Percentiles rank a stretch among this genome's conserved stretches.
These are phyloP conservation scores for Calameuta idolon DNA, from an alignment of 2,888 invertebrate species.

Conservation along the genomic window DNA sequence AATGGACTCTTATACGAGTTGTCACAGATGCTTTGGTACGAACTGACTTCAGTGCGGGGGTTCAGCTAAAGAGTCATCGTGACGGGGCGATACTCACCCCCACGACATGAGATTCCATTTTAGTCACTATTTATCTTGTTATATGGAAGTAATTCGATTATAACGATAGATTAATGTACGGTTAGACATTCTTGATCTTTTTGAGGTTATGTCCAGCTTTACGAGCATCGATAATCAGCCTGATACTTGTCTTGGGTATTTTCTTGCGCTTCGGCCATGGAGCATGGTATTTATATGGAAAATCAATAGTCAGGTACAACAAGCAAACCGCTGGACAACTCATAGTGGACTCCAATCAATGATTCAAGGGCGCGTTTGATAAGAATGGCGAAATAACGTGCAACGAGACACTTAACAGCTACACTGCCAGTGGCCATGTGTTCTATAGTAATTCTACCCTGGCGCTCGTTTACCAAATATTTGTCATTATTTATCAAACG, in stretches of 20 bases:
- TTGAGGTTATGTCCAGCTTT: neutral
- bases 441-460: constrained; percentile 46
- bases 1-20: neutral
- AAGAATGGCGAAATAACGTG: constrained; percentile 46
- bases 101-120: constrained; percentile 50
- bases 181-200: neutral
- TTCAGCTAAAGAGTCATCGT: constrained; percentile 47
- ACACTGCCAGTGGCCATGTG: constrained; percentile 42
- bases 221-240: neutral
- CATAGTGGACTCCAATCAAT: constrained; percentile 33
- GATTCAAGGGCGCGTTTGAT: constrained; percentile 34
- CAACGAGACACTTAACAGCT: constrained; percentile 39
- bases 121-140: constrained; percentile 61
- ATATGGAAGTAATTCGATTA: constrained; percentile 57
- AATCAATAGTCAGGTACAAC: neutral
- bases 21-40: neutral
- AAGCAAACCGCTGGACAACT: neutral
- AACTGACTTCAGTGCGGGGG: neutral
- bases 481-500: neutral
- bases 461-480: constrained; percentile 38
- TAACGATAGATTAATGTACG: constrained; percentile 54
- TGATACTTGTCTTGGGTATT: neutral
- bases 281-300: neutral
- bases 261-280: neutral
- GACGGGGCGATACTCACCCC: constrained; percentile 45